Conservation (phyloP, 2,888 invertebrate genomes). For the Cheilosia soror region DNA sequence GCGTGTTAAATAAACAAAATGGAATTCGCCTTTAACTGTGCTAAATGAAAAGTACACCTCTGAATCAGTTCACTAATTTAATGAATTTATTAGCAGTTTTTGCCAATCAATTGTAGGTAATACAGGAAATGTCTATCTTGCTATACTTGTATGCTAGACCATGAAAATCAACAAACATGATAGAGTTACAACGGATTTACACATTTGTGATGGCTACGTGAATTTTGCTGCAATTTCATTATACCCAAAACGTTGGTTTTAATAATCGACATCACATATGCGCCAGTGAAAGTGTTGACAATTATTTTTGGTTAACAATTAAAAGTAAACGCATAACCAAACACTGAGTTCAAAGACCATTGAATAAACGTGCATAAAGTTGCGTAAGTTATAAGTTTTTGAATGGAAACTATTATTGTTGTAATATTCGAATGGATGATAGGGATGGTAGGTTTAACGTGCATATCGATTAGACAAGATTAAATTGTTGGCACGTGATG, state of each 20-base stretch:
- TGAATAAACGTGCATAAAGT: background rate
- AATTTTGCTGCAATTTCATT: no score
- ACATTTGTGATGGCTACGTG: no score
- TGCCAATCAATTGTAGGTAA: background rate
- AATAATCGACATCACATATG: background rate
- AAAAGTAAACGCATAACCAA: background rate
- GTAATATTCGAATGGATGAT: background rate
- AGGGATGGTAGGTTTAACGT: background rate
- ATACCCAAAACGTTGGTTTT: no score
- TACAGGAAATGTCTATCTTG: background rate
- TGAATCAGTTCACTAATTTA: background rate
- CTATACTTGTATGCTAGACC: no score
- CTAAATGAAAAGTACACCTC: background rate
- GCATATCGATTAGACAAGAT: background rate
- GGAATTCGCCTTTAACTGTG: background rate
- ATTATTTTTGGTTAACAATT: background rate
- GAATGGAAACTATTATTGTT: background rate
- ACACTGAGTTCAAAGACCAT: background rate
- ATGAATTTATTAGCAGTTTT: background rate
- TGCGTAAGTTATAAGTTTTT: background rate
- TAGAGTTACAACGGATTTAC: no score
- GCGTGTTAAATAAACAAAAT: background rate
- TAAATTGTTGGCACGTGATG: background rate
- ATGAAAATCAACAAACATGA: no score
- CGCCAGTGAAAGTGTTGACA: conserved; percentile 1